Evolutionary conservation across 2,888 invertebrate genomes (phyloP).

Genomic region (Parnassius smintheus): DNA sequence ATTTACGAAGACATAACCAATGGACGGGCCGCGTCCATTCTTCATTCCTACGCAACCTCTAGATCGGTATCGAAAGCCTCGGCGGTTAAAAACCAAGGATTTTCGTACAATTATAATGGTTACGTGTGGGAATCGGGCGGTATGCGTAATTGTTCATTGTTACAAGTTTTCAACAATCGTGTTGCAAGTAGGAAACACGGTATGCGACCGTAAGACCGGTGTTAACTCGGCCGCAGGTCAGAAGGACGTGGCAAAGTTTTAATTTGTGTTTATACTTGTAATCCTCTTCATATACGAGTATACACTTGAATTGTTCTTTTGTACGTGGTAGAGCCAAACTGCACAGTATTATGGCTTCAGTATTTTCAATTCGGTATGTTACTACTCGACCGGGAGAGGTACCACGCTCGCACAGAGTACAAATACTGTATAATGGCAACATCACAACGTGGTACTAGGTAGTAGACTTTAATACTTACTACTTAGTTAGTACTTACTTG

Average conservation of each 20-base stretch:
- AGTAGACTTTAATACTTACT: too few relatives aligned
- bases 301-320: too few relatives aligned
- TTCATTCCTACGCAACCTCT: constrained; percentile 50
- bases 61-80: constrained; percentile 62
- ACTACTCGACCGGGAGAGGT: too few relatives aligned
- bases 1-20: constrained; percentile 17
- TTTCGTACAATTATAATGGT: constrained; percentile 54
- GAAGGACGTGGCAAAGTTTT: background rate
- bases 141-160: constrained; percentile 66
- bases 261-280: background rate
- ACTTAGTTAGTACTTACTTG: too few relatives aligned
- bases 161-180: constrained; percentile 46
- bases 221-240: constrained; percentile 17
- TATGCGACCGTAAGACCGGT: constrained; percentile 37
- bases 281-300: too few relatives aligned
- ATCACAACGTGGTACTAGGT: too few relatives aligned
- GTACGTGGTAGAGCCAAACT: too few relatives aligned
- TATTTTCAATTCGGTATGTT: too few relatives aligned
- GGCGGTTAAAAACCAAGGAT: constrained; percentile 65
- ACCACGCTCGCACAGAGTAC: too few relatives aligned
- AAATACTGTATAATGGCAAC: too few relatives aligned
- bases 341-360: too few relatives aligned
- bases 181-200: constrained; percentile 51
- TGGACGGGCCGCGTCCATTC: constrained; percentile 30
- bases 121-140: constrained; percentile 56